Conservation (phyloP, 2,888 invertebrate species). For the Brenthis ino region DNA sequence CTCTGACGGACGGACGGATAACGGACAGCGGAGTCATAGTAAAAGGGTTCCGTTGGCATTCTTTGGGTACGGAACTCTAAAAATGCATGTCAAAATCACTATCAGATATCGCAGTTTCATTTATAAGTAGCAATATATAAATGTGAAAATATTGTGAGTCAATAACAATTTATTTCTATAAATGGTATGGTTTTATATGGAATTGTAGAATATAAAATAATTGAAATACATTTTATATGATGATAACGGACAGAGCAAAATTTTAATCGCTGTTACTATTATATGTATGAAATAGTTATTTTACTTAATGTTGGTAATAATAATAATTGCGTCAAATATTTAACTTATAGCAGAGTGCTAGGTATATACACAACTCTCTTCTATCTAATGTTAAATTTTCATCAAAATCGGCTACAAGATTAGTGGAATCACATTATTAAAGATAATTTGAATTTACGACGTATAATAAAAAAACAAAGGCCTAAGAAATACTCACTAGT, state of each 20-base stretch:
- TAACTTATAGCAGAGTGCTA: no score
- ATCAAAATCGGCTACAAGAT: no score
- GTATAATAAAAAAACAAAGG: no score
- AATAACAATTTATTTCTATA: neutral
- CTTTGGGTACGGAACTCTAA: neutral
- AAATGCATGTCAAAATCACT: neutral
- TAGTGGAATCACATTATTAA: no score
- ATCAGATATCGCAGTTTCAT: neutral
- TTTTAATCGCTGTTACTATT: conserved; percentile 13
- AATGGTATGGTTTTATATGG: no score
- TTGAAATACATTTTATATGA: conserved; percentile 10
- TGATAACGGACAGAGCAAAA: conserved; percentile 4
- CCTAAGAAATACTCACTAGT: no score
- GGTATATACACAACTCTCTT: no score
- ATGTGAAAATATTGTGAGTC: neutral
- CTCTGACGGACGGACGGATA: no score
- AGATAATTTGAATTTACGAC: no score
- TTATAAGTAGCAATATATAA: neutral
- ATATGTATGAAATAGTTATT: conserved; percentile 1
- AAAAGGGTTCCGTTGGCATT: no score
- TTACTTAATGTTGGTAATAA: neutral
- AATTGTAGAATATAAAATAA: conserved; percentile 2
- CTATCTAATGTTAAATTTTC: no score
- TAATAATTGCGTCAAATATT: neutral
- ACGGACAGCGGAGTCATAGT: no score